Conservation (phyloP, 92 coral and sea anemone species). For the Chrysogorgia sp. region DNA sequence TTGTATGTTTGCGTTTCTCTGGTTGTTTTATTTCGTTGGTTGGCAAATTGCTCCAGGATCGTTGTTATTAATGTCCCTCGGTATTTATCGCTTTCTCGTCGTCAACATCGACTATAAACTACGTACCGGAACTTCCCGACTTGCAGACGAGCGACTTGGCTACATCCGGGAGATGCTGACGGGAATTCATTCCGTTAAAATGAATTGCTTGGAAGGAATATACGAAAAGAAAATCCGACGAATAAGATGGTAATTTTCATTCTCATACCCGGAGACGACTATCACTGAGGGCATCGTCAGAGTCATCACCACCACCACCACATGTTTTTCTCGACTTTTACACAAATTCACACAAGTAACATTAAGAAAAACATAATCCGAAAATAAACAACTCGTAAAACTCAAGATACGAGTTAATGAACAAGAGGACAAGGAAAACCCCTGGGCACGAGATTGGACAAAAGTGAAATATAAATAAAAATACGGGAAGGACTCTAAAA, state of each 20-base stretch:
- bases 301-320: too few species aligned
- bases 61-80: not conserved
- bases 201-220: slow-evolving; percentile 24
- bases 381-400: too few species aligned
- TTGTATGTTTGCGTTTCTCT: not conserved
- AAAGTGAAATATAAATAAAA: too few species aligned
- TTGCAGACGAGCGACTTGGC: slow-evolving; percentile 31
- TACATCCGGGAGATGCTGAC: slow-evolving; percentile 28
- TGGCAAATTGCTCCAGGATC: slow-evolving; percentile 7
- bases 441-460: too few species aligned
- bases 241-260: slow-evolving; percentile 25
- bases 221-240: slow-evolving; percentile 18
- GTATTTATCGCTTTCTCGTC: not conserved
- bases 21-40: slow-evolving; percentile 1
- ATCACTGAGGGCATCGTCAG: too few species aligned
- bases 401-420: too few species aligned
- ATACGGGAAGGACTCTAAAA: too few species aligned
- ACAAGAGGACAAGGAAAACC: too few species aligned
- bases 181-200: slow-evolving; percentile 22
- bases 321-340: too few species aligned
- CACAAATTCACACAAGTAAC: too few species aligned
- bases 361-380: too few species aligned
- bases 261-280: too few species aligned
- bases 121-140: not conserved
- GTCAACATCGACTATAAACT: not conserved